Base-by-base conservation (phyloP, 2,113 vertebrate genomes). In the Seriola dumerili region DNA sequence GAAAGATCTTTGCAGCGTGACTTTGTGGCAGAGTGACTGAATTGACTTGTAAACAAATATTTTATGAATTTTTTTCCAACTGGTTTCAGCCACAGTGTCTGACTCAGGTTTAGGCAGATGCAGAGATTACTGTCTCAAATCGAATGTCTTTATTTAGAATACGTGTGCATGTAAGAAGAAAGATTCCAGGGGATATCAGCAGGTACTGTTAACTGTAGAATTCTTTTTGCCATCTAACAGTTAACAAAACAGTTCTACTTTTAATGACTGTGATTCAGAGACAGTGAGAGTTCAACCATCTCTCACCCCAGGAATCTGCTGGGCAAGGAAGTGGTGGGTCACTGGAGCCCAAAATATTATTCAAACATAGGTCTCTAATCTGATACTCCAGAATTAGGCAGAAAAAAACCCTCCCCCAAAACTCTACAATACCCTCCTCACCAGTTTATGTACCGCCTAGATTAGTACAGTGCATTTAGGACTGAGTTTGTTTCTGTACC, bases 41-140 rank as follows among this genome's bases (percentile, higher is more conserved):
- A 67, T 40, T 72, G 19, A 61, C 76, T 75, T 25, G 50, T 25
- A 25, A 59, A 44, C 9, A 55, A 65, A 32, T 25, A n/a, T 64
- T 29, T 50, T 0, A 8, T 36, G 38, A 55, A 25, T 29, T 29
- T 29, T 58, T 58, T 42, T 73, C 8, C 25, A 7, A 7, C 13
- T 75, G 10, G 36, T 11, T 25, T 57, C 8, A 62, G 16, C 12
- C 40, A 16, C 38, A 40, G 29, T 32, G 13, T 65, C 12, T 23
- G 8, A 54, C 9, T 71, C 23, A 38, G 29, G 13, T 58, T 25
- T 58, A 16, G 23, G 23, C 23, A 23, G 23, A 1, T 23, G 23
- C 23, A 23, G 23, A 23, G 23, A 23, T 23, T 23, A 23, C 34
- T 23, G 19, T 59, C n/a, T 48, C 23, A 44, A 42, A 46, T 25